Evolutionary conservation across 2,113 vertebrate species (phyloP).

Genomic region (Alexandromys fortis): DNA sequence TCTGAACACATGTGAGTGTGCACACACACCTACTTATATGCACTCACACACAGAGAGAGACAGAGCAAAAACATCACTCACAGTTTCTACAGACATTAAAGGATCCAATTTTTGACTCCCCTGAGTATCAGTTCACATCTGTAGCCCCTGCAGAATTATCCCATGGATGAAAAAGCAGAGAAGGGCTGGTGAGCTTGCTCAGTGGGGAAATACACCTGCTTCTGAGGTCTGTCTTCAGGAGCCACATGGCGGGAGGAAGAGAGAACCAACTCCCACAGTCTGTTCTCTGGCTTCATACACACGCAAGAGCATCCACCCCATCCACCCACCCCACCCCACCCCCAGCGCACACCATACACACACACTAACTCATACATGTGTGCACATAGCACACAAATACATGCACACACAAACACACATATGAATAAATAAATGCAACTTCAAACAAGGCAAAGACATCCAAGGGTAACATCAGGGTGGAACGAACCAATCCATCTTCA

Average conservation of each 20-base stretch:
- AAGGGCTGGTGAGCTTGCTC: neutral
- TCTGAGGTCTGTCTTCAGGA: neutral
- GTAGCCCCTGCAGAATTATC: neutral
- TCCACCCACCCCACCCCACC: neutral
- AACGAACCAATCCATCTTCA: too few relatives aligned
- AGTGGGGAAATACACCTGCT: too few relatives aligned
- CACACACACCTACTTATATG: too few relatives aligned
- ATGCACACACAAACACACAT: neutral
- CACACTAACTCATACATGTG: neutral
- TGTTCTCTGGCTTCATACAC: neutral
- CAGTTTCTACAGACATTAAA: neutral
- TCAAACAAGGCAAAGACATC: neutral
- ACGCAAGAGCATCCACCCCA: too few relatives aligned
- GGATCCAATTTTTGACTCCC: neutral
- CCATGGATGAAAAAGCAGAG: neutral
- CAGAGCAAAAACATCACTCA: neutral
- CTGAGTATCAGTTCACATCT: neutral
- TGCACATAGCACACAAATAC: neutral
- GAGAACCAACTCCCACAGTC: neutral
- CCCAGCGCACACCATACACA: neutral
- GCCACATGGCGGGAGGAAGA: neutral
- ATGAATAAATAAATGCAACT: neutral
- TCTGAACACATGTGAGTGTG: neutral
- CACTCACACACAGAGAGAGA: neutral
- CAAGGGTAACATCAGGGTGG: accelerated